A percentile compares a stretch with the other conserved stretches of the same genome.
These are phyloP conservation scores for Merluccius polli DNA, from an alignment of 2,797 vertebrate species.

Conservation along the genomic window DNA sequence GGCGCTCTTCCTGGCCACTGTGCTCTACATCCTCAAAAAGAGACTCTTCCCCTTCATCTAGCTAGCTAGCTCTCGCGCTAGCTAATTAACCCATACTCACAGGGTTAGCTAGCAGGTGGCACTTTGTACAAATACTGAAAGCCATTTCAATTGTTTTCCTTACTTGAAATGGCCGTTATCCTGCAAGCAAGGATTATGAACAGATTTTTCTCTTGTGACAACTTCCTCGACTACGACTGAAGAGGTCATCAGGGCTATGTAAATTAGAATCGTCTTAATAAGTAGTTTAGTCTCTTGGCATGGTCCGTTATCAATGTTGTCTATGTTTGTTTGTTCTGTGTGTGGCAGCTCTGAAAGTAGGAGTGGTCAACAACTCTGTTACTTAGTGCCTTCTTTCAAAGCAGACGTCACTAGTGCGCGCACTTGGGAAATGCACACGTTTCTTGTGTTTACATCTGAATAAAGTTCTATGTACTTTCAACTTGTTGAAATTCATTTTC, in stretches of 20 bases:
- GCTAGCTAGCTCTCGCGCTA: neutral
- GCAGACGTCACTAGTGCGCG: neutral
- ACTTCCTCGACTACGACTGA: neutral
- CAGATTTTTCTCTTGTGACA: neutral
- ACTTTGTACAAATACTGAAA: neutral
- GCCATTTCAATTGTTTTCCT: neutral
- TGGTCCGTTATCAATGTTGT: neutral
- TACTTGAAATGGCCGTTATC: neutral
- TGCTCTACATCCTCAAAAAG: slow-evolving; percentile 95
- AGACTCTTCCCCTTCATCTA: slow-evolving; percentile 81
- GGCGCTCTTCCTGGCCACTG: slow-evolving; percentile 89
- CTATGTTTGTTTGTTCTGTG: neutral
- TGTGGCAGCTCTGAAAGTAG: neutral
- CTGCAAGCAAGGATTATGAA: neutral
- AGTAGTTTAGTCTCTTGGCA: neutral
- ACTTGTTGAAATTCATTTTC: neutral
- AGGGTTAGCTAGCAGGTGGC: neutral
- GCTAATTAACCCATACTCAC: neutral
- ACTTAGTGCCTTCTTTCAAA: slow-evolving; percentile 26
- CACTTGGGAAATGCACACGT: neutral
- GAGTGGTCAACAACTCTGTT: neutral
- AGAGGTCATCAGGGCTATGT: neutral
- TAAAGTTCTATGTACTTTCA: slow-evolving; percentile 12
- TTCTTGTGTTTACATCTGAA: slow-evolving; percentile 1
- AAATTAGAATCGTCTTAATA: neutral